Base-by-base conservation (phyloP, 2,888 invertebrate species). In the Orgyia antiqua region DNA sequence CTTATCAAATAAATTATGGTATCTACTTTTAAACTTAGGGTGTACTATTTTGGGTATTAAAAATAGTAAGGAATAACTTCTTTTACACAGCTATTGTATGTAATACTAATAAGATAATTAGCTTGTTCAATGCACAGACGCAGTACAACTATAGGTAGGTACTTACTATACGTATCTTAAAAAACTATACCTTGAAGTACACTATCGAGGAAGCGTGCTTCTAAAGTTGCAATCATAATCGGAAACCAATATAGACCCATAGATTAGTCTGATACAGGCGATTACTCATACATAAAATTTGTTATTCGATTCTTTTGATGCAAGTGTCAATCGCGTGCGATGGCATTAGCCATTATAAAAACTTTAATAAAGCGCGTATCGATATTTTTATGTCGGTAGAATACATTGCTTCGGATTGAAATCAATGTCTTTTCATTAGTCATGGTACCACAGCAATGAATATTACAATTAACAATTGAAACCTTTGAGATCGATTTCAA, bases 401-500 rank as follows among this genome's bases (percentile, higher is more conserved):
- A 51, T 59, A 34, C 65, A 64, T 50, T 36, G 57, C 51, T 31
- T 44, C 13, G 34, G 28, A n/a, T 32, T n/a, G n/a, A 19, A 9
- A 8, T 17, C 15, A 11, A 10, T 13, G 11, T 23, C 25, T 29
- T 35, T 24, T 21, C 3, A 15, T 29, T 15, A 20, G n/a, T 21
- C 4, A 28, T 32, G 31, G 36, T 33, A 17, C 38, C 32, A 28
- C 43, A 37, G 50, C 60, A 58, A 62, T 68, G 64, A 38, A 68
- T 36, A 33, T 21, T 33, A 31, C 51, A 59, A 38, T 29, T 24
- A 34, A 40, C 42, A 43, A 45, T 58, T 52, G 42, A 43, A 58
- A 58, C 55, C 58, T 63, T 62, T 49, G 44, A 58, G 56, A 62
- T 67, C 62, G 65, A 65, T 69, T 62, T 65, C 58, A 66, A 70